Base-by-base conservation (phyloP, 2,888 invertebrate genomes). In the Drosophila nigritarsus region DNA sequence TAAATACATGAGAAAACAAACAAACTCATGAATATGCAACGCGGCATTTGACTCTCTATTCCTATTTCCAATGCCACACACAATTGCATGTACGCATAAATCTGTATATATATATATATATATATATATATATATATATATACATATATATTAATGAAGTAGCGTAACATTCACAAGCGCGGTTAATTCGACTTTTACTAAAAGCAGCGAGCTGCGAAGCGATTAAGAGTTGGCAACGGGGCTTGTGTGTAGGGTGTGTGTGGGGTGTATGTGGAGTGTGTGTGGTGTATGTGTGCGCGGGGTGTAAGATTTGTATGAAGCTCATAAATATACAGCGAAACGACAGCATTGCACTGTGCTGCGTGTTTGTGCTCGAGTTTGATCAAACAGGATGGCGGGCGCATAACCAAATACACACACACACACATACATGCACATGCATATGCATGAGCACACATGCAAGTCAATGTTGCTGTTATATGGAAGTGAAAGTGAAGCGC, bases 261-360 rank as follows among this genome's bases (percentile, higher is more conserved):
- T 2, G 5, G 20, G 2, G 20, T 20, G 5, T 15, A 7, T 24
- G 18, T 8, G 30, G 42, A 18, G 38, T 30, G 42, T 73, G 27
- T 2, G 13, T 2, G 5, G 20, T 5, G 20, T 20, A 6, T 15
- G 9, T 11, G 24, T 9, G 27, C 24, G 8, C 7, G 15, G n/a
- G 11, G 20, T 20, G 20, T 8, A 20, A 24, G 20, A 45, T 50
- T 50, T 48, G 48, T 53, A 61, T 67, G 62, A 65, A 77, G 65
- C 89, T 82, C 85, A 85, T 88, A 89, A 87, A 84, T 88, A 89
- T 84, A 87, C 84, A 89, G 80, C 63, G 53, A 75, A 65, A 70
- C 59, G 51, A 62, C 58, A 73, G 59, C 64, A 78, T 64, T 78
- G 75, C 72, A 58, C 56, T 77, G 60, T 65, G 63, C 36, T 64